Evolutionary conservation across 2,888 invertebrate genomes (phyloP), one percentile per base, ranked within the genome.

Genomic region (Argynnis bischoffii): DNA sequence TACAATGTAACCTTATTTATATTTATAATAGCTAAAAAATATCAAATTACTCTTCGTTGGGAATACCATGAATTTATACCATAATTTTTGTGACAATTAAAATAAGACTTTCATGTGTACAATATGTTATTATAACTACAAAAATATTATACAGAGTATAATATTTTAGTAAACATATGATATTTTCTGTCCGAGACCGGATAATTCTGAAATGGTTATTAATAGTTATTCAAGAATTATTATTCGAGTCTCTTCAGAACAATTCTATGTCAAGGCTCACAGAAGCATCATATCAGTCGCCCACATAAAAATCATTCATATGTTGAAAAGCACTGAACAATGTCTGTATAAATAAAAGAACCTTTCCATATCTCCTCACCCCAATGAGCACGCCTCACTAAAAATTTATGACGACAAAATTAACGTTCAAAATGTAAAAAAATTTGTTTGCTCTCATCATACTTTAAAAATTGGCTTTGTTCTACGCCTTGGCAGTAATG

Each of bases 341-440:
- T 63, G 54, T 63, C 64, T 61, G 63, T 68, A 56, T 55, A 63
- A 63, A 67, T 70, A 65, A 63, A 65, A 61, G 60, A 71, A 66
- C 63, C 54, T 47, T 55, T 41, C 53, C 68, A 54, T 71, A 72
- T 73, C 66, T 70, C 64, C 67, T 69, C 69, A 69, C 64, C 67
- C 68, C 55, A 59, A 66, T 67, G 69, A 69, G 56, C 68, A 69
- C 63, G 69, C 59, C 56, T 65, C 55, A 46, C 68, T 64, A 51
- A 66, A 68, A 71, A 63, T 63, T 21, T 65, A 61, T 55, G 66
- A 63, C 41, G 59, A 67, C 55, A 48, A 64, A 72, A 64, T 66
- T 61, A 69, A 59, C 64, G 54, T 51, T 53, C 51, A 60, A 15
- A 35, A 55, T 50, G 31, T 60, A 31, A 55, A 48, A n/a, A 48